Percentiles rank a stretch among this genome's conserved stretches.
These are phyloP conservation scores for Gerris buenoi DNA, from an alignment of 1,140 invertebrate species.

Conservation along the genomic window DNA sequence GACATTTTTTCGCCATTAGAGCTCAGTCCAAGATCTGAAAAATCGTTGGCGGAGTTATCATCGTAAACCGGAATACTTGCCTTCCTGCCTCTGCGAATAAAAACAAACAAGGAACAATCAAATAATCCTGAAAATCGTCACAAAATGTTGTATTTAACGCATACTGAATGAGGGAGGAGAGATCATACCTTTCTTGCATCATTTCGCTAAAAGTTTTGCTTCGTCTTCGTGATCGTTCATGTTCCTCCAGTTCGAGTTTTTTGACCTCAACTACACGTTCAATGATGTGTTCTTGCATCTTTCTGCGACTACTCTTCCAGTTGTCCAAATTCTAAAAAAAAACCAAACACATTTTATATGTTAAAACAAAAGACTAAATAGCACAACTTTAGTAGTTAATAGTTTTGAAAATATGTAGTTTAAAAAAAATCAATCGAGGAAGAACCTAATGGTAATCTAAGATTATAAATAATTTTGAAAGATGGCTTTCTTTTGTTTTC, in stretches of 20 bases:
- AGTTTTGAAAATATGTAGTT: too few species aligned
- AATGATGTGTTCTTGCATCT: slow-evolving; percentile 76
- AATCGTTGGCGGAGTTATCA: slow-evolving; percentile 64
- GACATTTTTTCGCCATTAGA: neutral
- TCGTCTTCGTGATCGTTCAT: slow-evolving; percentile 49
- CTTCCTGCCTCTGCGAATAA: slow-evolving; percentile 36
- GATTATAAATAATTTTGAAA: too few species aligned
- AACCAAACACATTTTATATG: too few species aligned
- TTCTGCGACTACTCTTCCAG: slow-evolving; percentile 81
- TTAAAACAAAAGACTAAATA: too few species aligned
- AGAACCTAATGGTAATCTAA: too few species aligned
- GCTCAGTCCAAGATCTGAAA: slow-evolving; percentile 58
- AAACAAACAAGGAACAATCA: too few species aligned
- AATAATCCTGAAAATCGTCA: too few species aligned
- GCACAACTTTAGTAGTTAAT: too few species aligned
- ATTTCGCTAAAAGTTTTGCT: slow-evolving; percentile 89
- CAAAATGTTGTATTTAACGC: too few species aligned
- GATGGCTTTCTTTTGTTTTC: too few species aligned
- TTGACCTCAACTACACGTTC: slow-evolving; percentile 77
- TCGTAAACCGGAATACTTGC: slow-evolving; percentile 47
- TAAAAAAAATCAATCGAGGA: too few species aligned
- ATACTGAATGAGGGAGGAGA: too few species aligned
- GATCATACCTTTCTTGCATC: slow-evolving; percentile 71
- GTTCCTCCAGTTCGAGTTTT: slow-evolving; percentile 61
- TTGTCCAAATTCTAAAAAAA: slow-evolving; percentile 67